Percentiles rank a stretch among this genome's conserved stretches.
Conservation (phyloP, 2,113 vertebrate genomes). For the Phylloscopus trochiloides region DNA sequence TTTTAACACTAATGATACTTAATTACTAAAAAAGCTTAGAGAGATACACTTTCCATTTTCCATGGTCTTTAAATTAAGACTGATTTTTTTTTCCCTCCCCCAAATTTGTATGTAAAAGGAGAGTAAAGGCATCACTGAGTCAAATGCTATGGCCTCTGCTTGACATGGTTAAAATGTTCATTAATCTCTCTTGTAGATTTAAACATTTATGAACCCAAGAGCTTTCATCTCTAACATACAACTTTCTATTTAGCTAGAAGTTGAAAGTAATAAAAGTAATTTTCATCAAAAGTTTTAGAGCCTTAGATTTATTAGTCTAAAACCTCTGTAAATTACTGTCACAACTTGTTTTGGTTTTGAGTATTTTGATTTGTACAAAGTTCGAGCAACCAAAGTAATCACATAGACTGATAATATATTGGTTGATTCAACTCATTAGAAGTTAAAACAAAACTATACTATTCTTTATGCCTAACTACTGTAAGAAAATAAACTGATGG, state of each 20-base stretch:
- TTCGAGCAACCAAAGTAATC: not conserved
- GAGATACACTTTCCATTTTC: not conserved
- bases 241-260: not conserved
- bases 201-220: not conserved
- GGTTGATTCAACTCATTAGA: not conserved
- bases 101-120: not conserved
- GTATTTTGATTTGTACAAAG: not conserved
- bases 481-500: not conserved
- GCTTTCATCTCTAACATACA: not conserved
- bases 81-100: not conserved
- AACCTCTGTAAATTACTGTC: not conserved
- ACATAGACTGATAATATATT: not conserved
- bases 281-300: not conserved
- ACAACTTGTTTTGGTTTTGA: not conserved
- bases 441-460: not conserved
- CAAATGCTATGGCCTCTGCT: not conserved
- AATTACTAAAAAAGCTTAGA: not conserved
- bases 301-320: not conserved
- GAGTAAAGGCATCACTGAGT: not conserved
- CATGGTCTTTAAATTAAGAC: not conserved
- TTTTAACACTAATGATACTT: not conserved
- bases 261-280: not conserved
- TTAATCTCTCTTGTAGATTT: not conserved
- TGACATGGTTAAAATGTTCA: not conserved
- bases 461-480: not conserved